phyloP scores from a whole-genome alignment of 2,113 vertebrate species.

The Poecile atricapillus region DNA sequence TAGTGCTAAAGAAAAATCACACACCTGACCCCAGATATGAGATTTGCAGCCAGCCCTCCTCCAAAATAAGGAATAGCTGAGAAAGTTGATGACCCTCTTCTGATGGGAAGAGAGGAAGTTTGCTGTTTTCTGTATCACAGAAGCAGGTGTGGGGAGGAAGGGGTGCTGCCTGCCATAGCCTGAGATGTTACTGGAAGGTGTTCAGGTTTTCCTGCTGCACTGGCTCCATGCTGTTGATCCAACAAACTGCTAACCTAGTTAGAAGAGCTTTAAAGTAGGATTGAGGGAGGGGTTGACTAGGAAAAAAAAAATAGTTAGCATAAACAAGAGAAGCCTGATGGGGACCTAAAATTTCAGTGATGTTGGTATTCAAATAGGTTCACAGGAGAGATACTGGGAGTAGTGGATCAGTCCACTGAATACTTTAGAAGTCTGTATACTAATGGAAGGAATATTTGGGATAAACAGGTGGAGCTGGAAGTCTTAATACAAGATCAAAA shows the following conservation, averaged over 20 bases:
- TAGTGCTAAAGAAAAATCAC: background rate
- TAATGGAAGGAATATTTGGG: constrained; percentile 13
- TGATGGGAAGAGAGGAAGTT: background rate
- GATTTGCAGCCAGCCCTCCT: background rate
- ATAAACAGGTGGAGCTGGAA: constrained; percentile 31
- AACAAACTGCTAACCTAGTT: constrained; percentile 41
- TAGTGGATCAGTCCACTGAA: background rate
- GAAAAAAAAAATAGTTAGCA: background rate
- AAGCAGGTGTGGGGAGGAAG: background rate
- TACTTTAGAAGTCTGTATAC: constrained; percentile 8
- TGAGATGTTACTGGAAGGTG: background rate
- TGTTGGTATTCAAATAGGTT: constrained; percentile 15
- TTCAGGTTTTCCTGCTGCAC: background rate
- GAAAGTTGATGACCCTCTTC: background rate
- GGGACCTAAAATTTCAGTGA: background rate
- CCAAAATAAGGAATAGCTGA: background rate
- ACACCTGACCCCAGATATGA: accelerated
- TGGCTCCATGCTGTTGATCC: background rate
- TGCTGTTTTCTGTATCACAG: background rate
- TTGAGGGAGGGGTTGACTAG: background rate
- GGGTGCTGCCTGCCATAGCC: background rate
- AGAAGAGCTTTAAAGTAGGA: constrained; percentile 17
- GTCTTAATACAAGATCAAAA: constrained; percentile 41
- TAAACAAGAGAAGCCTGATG: background rate
- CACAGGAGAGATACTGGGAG: background rate